Percentiles rank a stretch among this genome's conserved stretches.
phyloP scores from a whole-genome alignment of 1,140 invertebrate genomes.

The Oscheius sp. region DNA sequence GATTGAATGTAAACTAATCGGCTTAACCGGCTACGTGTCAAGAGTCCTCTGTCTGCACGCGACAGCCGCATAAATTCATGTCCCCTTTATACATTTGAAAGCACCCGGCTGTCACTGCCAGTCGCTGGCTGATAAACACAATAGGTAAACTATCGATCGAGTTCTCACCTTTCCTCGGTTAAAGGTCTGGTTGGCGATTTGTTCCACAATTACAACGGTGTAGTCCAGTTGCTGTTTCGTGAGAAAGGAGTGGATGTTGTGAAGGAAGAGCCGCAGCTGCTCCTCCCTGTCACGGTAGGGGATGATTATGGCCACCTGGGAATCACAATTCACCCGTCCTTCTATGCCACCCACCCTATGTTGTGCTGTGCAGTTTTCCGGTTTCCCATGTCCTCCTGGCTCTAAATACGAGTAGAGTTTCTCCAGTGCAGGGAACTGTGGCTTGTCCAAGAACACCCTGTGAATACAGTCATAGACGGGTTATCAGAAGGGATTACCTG shows the following conservation, averaged over 20 bases:
- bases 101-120: no score
- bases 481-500: background rate
- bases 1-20: no score
- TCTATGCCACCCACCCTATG: slow-evolving; percentile 31
- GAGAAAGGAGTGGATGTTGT: slow-evolving; percentile 57
- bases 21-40: no score
- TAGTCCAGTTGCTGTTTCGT: slow-evolving; percentile 73
- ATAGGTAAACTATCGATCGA: no score
- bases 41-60: no score
- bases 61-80: no score
- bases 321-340: no score
- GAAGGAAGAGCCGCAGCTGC: slow-evolving; percentile 48
- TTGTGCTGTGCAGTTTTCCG: slow-evolving; percentile 45
- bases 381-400: slow-evolving; percentile 53
- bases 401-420: slow-evolving; percentile 52
- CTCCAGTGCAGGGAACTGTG: slow-evolving; percentile 40
- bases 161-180: slow-evolving; percentile 75
- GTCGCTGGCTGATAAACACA: no score
- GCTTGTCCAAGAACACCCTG: slow-evolving; percentile 54
- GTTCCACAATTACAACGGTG: slow-evolving; percentile 85
- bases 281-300: slow-evolving; percentile 46
- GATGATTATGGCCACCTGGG: slow-evolving; percentile 51
- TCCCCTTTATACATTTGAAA: no score
- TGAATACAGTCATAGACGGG: slow-evolving; percentile 26
- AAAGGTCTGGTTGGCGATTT: slow-evolving; percentile 69